These are phyloP conservation scores for Plecturocebus donacophilus DNA, from an alignment of 2,113 vertebrate genomes.

Conservation along the genomic window DNA sequence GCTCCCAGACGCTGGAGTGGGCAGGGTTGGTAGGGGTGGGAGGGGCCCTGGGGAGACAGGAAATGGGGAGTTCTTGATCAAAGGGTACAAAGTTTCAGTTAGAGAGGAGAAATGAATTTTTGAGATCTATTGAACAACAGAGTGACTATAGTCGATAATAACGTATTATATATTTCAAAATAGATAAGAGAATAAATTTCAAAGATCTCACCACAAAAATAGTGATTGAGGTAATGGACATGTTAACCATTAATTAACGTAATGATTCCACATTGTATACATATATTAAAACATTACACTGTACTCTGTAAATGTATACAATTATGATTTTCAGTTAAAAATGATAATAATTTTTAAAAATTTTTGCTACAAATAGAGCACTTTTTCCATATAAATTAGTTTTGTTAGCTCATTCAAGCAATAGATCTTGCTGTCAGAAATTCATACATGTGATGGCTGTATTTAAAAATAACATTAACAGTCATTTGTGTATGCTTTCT, in stretches of 20 bases:
- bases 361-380: background rate
- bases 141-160: background rate
- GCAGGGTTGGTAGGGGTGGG: background rate
- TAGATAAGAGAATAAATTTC: background rate
- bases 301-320: background rate
- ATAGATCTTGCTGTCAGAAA: background rate
- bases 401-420: constrained; percentile 36
- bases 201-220: background rate
- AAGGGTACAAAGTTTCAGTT: background rate
- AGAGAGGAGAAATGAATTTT: background rate
- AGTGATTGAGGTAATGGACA: background rate
- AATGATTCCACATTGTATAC: background rate
- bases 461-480: background rate
- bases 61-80: background rate
- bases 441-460: background rate
- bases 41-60: background rate
- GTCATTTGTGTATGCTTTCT: background rate
- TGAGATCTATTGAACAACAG: background rate
- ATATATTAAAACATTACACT: background rate
- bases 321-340: background rate
- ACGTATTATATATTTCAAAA: background rate
- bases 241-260: background rate
- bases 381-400: background rate
- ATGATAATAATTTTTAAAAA: background rate
- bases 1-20: background rate